These are phyloP conservation scores for Lucilia cuprina DNA, from an alignment of 1,140 invertebrate species.

Conservation along the genomic window DNA sequence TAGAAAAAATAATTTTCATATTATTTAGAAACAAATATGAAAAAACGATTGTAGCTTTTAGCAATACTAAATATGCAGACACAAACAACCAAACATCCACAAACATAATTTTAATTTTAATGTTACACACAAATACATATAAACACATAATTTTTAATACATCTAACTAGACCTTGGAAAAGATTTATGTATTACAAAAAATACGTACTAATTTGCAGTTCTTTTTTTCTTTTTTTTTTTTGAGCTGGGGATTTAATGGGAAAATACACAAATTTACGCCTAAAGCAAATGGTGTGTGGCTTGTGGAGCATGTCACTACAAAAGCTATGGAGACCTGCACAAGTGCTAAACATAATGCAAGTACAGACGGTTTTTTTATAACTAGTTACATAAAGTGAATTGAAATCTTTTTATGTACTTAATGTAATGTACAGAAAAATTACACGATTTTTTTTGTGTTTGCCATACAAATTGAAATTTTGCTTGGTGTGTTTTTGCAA, in stretches of 20 bases:
- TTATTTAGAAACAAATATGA: neutral
- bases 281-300: neutral
- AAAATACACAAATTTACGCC: neutral
- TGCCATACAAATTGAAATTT: neutral
- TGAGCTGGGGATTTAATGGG: neutral
- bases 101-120: neutral
- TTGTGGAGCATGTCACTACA: neutral
- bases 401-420: neutral
- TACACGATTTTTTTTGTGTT: neutral
- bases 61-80: neutral
- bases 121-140: neutral
- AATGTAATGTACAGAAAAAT: neutral
- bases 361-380: too few species aligned
- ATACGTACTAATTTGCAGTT: neutral
- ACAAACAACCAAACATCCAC: neutral
- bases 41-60: neutral
- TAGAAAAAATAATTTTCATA: neutral
- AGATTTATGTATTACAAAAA: neutral
- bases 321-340: neutral
- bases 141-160: neutral
- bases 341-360: too few species aligned
- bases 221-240: neutral
- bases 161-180: neutral
- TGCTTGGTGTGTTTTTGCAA: neutral
- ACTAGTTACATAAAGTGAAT: neutral